Base-by-base conservation (phyloP, 1,140 invertebrate genomes). In the Neodiprion fabricii region DNA sequence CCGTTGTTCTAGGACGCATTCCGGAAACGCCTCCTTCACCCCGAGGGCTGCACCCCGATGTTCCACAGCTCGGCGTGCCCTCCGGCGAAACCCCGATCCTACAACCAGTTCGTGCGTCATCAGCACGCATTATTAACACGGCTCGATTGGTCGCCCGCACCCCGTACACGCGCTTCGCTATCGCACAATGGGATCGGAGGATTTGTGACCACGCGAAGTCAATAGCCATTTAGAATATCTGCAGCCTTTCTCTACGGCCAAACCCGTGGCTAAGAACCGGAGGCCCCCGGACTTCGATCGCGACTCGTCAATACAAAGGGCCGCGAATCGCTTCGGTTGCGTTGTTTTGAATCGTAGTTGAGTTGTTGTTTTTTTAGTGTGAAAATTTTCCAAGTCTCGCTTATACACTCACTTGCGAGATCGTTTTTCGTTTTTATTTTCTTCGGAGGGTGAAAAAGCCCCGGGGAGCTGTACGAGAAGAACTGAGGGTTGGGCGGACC, bases 71-170 rank as follows among this genome's bases (percentile, higher is more conserved):
- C 28, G 28, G 1, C 28, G 28, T 40, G 28, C 28, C 28, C 28
- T 1, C 28, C 0, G 28, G 28, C 28, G 5, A 40, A 40, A 40
- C 28, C 28, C 4, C n/a, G 53, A 17, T 61, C 11, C 53, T 61
- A 61, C 53, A 14, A 61, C 53, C 53, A 61, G 53, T 61, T 17
- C n/a, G 11, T 61, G 53, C 53, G 53, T 61, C 53, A 9, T 61
- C 9, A 61, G 53, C 53, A 61, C 53, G 53, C 53, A 61, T 61
- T 61, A 61, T 61, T 61, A 61, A 61, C 53, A 61, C 53, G 53
- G 7, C 53, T 61, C 53, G 53, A 61, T 61, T 12, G 53, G 53
- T 61, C 4, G 11, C 53, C 53, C n/a, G 53, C n/a, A 61, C 53
- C n/a, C n/a, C 28, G 9, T 17, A 61, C 53, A 61, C n/a, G 0